Conservation (phyloP, 2,797 vertebrate genomes). For the Rhincodon typus region DNA sequence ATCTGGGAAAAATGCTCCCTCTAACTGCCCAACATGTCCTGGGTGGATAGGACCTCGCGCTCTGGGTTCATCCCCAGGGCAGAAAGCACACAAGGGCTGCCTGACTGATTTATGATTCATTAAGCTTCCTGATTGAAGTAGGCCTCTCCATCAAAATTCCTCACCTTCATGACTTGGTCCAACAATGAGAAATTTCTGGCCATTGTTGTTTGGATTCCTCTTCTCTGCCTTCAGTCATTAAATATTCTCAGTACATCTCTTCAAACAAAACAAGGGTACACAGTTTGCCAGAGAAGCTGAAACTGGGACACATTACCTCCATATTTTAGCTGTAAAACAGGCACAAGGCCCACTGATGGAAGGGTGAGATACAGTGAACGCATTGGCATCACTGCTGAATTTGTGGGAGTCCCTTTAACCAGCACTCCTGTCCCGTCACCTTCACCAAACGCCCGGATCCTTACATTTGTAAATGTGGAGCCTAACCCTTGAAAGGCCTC, state of each 20-base stretch:
- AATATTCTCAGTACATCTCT: background rate
- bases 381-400: background rate
- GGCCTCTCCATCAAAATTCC: too few relatives aligned
- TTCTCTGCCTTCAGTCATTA: background rate
- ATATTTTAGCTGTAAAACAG: background rate
- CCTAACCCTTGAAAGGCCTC: background rate
- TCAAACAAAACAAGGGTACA: background rate
- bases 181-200: too few relatives aligned
- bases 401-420: background rate
- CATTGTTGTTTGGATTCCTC: background rate
- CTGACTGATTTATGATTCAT: too few relatives aligned
- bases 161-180: too few relatives aligned
- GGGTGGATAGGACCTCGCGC: too few relatives aligned
- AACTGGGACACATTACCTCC: background rate
- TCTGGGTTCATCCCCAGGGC: too few relatives aligned
- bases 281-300: background rate
- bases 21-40: too few relatives aligned
- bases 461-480: background rate
- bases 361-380: background rate
- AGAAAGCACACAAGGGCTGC: too few relatives aligned
- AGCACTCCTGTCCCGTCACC: background rate
- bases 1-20: too few relatives aligned
- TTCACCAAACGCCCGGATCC: background rate
- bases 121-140: too few relatives aligned
- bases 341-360: background rate